Evolutionary conservation across 2,888 invertebrate species (phyloP), one percentile per base, ranked within the genome.

Genomic region (Drosophila birchii): DNA sequence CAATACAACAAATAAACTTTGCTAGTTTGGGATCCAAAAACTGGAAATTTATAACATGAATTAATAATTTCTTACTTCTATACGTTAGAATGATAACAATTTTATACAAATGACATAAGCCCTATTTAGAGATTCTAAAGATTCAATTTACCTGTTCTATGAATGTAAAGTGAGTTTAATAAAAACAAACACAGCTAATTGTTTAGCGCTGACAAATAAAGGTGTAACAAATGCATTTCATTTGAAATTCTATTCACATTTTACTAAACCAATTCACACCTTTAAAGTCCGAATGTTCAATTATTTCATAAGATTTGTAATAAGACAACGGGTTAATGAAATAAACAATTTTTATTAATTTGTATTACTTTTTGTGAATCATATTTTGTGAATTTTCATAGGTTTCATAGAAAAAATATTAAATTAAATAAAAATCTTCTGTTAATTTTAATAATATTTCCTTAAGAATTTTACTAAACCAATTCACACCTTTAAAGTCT

Each of bases 161-260:
- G 36, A 41, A 51, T 43, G 16, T 36, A 55, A 64, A 55, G 14
- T 23, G 4, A 62, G 23, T 16, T 62, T 62, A 34, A 32, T 39
- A 45, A 54, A 54, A 39, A 16, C 53, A 53, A 61, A 53, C 23
- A 66, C 9, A 44, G 1, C 5, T 16, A 14, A 23, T 45, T 66
- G 29, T 23, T 44, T 44, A 45, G 11, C 6, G 20, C 9, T 7
- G 18, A 39, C 45, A 66, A 62, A 66, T 44, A 62, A 39, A 5
- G 41, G 45, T 32, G 61, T 18, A 26, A 43, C 41, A 55, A 54
- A 14, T 43, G 55, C 43, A 14, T 7, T 11, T n/a, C 11, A 34
- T 43, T 6, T 4, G 26, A 18, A 26, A 56, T 16, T 12, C 11
- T 36, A 6, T 36, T n/a, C 34, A 34, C 32, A 41, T n/a, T 18